Evolutionary conservation across 35 echinoderm and acorn worm species (phyloP).

Genomic region (Patiria miniata): DNA sequence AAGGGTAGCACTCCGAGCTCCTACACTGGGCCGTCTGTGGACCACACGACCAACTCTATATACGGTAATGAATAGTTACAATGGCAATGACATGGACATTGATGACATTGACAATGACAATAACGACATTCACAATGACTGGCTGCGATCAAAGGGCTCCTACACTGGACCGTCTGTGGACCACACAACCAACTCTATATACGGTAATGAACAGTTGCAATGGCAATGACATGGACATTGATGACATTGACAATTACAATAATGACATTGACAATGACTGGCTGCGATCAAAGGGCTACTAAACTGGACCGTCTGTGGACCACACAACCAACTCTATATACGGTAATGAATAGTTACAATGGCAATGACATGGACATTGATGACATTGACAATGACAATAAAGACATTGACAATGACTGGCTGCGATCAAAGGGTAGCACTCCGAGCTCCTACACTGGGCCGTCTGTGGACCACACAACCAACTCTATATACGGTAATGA

Average conservation of each 20-base stretch:
- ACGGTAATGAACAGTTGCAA: not conserved
- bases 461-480: slow-evolving; percentile 72
- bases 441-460: slow-evolving; percentile 49
- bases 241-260: no score
- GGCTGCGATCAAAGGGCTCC: not conserved
- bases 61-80: slow-evolving; percentile 19
- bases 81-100: slow-evolving; percentile 21
- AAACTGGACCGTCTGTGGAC: slow-evolving; percentile 53
- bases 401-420: slow-evolving; percentile 17
- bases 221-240: no score
- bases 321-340: slow-evolving; percentile 63
- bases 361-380: no score
- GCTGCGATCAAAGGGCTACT: not conserved
- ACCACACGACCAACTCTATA: slow-evolving; percentile 71
- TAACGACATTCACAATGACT: not conserved
- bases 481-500: slow-evolving; percentile 40
- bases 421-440: slow-evolving; percentile 48
- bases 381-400: no score
- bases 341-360: not conserved
- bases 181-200: slow-evolving; percentile 59
- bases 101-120: not conserved
- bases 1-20: slow-evolving; percentile 42
- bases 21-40: slow-evolving; percentile 58
- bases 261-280: not conserved
- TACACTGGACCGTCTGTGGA: slow-evolving; percentile 55